A percentile compares a stretch with the other conserved stretches of the same genome.
These are phyloP conservation scores for Andrena minutula DNA, from an alignment of 2,888 invertebrate genomes.

Conservation along the genomic window DNA sequence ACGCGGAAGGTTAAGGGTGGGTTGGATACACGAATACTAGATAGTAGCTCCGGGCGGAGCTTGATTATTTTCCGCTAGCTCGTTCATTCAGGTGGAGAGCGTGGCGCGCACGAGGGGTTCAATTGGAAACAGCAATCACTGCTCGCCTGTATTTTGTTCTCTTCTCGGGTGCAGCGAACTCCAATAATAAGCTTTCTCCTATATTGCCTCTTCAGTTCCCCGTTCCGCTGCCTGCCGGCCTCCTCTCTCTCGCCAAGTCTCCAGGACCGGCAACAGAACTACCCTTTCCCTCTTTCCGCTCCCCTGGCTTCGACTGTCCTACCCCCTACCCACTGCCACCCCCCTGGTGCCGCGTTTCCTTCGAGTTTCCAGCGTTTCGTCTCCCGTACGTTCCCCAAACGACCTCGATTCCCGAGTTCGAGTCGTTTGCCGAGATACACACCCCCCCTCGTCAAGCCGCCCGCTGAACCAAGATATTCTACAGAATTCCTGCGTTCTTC, in stretches of 20 bases:
- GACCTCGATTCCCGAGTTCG: slow-evolving; percentile 70
- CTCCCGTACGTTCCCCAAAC: slow-evolving; percentile 77
- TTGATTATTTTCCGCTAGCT: slow-evolving; percentile 85
- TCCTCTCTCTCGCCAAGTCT: slow-evolving; percentile 59
- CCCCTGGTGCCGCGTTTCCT: slow-evolving; percentile 74
- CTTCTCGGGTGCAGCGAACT: slow-evolving; percentile 83
- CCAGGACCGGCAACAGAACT: slow-evolving; percentile 67
- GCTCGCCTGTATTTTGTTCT: slow-evolving; percentile 85
- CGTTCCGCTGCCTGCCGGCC: slow-evolving; percentile 53
- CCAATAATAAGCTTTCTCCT: slow-evolving; percentile 85
- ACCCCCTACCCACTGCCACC: slow-evolving; percentile 49
- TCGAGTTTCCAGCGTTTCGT: slow-evolving; percentile 78
- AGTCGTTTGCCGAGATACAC: slow-evolving; percentile 70
- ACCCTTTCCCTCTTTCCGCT: slow-evolving; percentile 67
- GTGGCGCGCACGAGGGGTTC: slow-evolving; percentile 82
- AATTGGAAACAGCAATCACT: slow-evolving; percentile 85
- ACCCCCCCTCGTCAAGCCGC: slow-evolving; percentile 48
- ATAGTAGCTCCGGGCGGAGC: slow-evolving; percentile 84
- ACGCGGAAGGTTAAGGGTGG: slow-evolving; percentile 67
- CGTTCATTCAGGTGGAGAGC: slow-evolving; percentile 85
- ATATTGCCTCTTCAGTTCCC: slow-evolving; percentile 84
- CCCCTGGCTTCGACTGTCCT: slow-evolving; percentile 65
- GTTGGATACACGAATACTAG: slow-evolving; percentile 76
- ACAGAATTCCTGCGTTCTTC: slow-evolving; percentile 62
- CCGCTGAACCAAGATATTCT: slow-evolving; percentile 39